These are phyloP conservation scores for Nyctibius bracteatus DNA, from an alignment of 2,113 vertebrate genomes.

Conservation along the genomic window DNA sequence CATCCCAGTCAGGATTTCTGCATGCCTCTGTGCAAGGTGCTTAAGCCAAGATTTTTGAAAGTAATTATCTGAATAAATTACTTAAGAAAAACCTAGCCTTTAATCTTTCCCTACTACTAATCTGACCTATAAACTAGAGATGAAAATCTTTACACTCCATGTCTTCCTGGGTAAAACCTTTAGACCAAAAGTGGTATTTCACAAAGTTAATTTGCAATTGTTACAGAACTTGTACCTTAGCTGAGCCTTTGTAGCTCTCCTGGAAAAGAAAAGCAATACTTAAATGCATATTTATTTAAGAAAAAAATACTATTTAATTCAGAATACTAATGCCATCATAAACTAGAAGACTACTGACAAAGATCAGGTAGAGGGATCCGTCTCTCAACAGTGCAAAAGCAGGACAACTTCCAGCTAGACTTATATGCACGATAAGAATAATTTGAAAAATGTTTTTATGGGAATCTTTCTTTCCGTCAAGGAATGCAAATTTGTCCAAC, in stretches of 20 bases:
- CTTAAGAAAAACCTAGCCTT: not conserved
- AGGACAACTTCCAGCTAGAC: not conserved
- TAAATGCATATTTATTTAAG: not conserved
- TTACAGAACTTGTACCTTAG: not conserved
- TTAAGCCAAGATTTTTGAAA: not conserved
- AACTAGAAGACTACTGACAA: not conserved
- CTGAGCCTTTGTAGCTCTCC: not conserved
- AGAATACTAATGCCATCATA: not conserved
- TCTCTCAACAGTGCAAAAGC: no score
- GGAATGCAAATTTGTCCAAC: no score
- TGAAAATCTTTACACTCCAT: not conserved
- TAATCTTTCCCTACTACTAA: not conserved
- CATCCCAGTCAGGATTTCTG: not conserved
- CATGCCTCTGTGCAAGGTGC: not conserved
- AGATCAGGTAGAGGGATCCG: no score
- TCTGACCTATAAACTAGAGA: not conserved
- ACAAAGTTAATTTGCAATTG: not conserved
- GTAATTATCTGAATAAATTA: not conserved
- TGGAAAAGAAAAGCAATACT: not conserved
- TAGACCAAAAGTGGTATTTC: not conserved
- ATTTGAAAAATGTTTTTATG: no score
- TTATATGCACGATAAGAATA: not conserved
- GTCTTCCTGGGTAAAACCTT: not conserved
- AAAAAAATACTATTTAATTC: not conserved
- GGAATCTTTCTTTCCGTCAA: no score